phyloP scores from a whole-genome alignment of 2,888 invertebrate genomes.

The Phortica magna region DNA sequence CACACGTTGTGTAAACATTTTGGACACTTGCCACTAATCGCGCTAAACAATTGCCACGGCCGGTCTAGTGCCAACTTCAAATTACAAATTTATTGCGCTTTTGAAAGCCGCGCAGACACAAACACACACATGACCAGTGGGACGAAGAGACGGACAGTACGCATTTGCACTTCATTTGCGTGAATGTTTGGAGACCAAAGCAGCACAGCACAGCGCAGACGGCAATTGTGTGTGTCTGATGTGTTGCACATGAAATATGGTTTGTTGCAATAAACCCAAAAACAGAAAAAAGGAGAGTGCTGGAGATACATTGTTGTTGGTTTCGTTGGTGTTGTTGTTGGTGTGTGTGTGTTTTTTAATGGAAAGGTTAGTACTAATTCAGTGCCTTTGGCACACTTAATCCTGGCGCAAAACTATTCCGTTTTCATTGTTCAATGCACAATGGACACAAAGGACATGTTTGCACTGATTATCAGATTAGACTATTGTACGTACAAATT shows the following conservation, averaged over 20 bases:
- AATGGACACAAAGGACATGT: conserved; percentile 78
- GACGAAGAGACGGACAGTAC: conserved; percentile 3
- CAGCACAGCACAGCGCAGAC: neutral
- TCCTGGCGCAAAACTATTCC: conserved; percentile 76
- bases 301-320: neutral
- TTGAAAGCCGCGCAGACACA: neutral
- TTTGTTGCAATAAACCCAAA: neutral
- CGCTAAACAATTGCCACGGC: conserved; percentile 2
- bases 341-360: neutral
- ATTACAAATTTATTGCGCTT: conserved; percentile 17
- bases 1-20: neutral
- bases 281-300: too few relatives aligned
- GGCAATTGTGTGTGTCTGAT: neutral
- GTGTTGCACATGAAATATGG: neutral
- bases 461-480: conserved; percentile 78
- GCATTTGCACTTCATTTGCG: conserved; percentile 32
- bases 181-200: conserved; percentile 14
- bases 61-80: conserved; percentile 13
- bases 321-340: neutral
- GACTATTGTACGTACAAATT: conserved; percentile 78
- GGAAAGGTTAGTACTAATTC: conserved; percentile 18
- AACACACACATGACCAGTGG: too few relatives aligned
- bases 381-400: conserved; percentile 63
- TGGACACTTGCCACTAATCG: conserved; percentile 17
- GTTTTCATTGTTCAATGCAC: conserved; percentile 75